These are phyloP conservation scores for Notodonta dromedarius DNA, from an alignment of 2,888 invertebrate genomes.

Conservation along the genomic window DNA sequence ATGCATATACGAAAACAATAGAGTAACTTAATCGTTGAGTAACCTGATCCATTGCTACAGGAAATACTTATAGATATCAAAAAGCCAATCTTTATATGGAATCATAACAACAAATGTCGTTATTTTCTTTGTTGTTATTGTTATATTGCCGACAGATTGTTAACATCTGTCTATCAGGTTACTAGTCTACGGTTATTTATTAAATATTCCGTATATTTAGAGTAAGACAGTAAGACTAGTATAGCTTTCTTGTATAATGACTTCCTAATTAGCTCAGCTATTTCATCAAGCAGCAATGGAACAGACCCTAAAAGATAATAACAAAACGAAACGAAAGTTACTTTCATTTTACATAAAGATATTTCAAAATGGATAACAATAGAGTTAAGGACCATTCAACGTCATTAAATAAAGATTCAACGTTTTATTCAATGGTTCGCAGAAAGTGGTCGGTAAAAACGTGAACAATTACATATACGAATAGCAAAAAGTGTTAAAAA, in stretches of 20 bases:
- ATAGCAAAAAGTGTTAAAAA: constrained; percentile 26
- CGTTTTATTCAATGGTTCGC: constrained; percentile 13
- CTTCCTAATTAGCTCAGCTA: not conserved
- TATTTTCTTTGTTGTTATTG: too few relatives aligned
- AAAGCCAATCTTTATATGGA: too few relatives aligned
- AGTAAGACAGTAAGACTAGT: too few relatives aligned
- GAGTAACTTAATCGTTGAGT: constrained; percentile 19
- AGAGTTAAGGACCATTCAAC: constrained; percentile 12
- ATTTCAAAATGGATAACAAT: constrained; percentile 26
- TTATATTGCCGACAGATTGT: too few relatives aligned
- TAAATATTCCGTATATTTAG: too few relatives aligned
- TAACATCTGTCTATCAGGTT: too few relatives aligned
- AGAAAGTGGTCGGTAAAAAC: constrained; percentile 16
- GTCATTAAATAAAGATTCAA: constrained; percentile 9
- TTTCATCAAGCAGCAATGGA: not conserved
- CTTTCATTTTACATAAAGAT: constrained; percentile 28
- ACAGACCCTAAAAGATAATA: constrained; percentile 29
- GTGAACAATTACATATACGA: constrained; percentile 23
- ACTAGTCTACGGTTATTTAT: too few relatives aligned
- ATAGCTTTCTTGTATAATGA: not conserved
- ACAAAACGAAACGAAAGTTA: constrained; percentile 37
- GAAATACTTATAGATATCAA: not conserved
- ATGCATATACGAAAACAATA: constrained; percentile 41
- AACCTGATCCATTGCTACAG: constrained; percentile 6
- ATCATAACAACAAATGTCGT: too few relatives aligned